phyloP scores from a whole-genome alignment of 2,797 vertebrate species.

The Salmo trutta region DNA sequence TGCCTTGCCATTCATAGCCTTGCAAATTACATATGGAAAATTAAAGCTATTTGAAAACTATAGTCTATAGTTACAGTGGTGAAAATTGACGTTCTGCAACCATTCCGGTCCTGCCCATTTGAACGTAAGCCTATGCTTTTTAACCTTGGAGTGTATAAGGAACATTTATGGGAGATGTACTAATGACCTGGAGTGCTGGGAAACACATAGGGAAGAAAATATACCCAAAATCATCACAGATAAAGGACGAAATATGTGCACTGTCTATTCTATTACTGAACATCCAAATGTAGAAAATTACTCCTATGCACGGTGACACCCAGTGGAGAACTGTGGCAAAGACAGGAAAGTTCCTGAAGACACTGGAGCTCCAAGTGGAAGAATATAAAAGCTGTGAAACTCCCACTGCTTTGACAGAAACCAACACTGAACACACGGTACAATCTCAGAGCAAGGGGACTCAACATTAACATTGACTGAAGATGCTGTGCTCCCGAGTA shows the following conservation, averaged over 20 bases:
- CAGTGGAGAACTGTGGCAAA: slow-evolving; percentile 3
- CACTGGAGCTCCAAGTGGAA: not conserved
- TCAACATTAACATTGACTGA: slow-evolving; percentile 1
- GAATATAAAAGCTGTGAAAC: slow-evolving; percentile 11
- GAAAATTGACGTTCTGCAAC: no score
- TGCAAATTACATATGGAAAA: not conserved
- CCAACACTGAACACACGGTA: slow-evolving; percentile 1
- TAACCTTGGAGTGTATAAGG: not conserved
- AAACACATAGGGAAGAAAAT: not conserved
- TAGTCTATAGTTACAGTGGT: not conserved
- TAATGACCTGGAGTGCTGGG: not conserved
- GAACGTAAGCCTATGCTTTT: not conserved
- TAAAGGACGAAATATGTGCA: not conserved
- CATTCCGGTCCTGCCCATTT: not conserved
- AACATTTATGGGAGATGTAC: not conserved
- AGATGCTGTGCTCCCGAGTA: slow-evolving; percentile 8
- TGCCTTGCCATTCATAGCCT: not conserved
- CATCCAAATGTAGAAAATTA: not conserved
- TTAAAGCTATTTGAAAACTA: not conserved
- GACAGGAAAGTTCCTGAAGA: slow-evolving; percentile 10
- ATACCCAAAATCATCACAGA: not conserved
- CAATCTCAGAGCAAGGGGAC: slow-evolving; percentile 1
- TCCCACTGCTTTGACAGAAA: slow-evolving; percentile 14
- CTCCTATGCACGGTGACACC: slow-evolving; percentile 2
- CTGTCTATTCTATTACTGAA: no score